Percentiles rank a stretch among this genome's conserved stretches.
Conservation (phyloP, 2,113 vertebrate genomes). For the Centrocercus urophasianus region DNA sequence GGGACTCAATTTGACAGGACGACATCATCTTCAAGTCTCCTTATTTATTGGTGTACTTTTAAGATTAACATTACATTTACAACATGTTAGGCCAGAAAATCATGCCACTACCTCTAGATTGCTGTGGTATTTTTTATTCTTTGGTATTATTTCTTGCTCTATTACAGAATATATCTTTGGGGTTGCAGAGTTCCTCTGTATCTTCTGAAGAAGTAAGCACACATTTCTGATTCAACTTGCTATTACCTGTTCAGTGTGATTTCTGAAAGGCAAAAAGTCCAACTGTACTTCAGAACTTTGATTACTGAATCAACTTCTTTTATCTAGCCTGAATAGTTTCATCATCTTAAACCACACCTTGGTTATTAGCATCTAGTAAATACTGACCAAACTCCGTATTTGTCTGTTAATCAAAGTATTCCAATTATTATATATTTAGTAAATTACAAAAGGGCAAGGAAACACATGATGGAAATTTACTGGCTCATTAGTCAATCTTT, state of each 20-base stretch:
- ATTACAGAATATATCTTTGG: neutral
- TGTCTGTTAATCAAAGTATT: neutral
- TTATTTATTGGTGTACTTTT: neutral
- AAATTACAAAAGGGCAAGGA: neutral
- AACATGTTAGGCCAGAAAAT: neutral
- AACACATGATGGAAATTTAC: neutral
- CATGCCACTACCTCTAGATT: neutral
- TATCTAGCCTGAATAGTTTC: neutral
- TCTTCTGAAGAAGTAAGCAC: slow-evolving; percentile 29
- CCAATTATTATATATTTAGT: neutral
- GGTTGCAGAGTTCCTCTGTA: neutral
- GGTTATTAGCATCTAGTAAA: neutral
- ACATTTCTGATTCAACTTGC: slow-evolving; percentile 6
- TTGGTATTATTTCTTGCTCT: neutral
- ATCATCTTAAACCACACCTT: neutral
- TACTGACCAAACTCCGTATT: neutral
- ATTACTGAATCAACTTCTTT: slow-evolving; percentile 50
- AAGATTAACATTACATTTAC: neutral
- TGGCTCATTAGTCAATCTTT: neutral
- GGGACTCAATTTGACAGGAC: neutral
- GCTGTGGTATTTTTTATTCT: neutral
- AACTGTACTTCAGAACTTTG: neutral
- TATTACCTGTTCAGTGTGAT: neutral
- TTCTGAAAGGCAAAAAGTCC: slow-evolving; percentile 23
- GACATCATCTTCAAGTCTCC: neutral